Percentiles rank a stretch among this genome's conserved stretches.
Conservation (phyloP, 2,113 vertebrate genomes). For the Hyla sarda region DNA sequence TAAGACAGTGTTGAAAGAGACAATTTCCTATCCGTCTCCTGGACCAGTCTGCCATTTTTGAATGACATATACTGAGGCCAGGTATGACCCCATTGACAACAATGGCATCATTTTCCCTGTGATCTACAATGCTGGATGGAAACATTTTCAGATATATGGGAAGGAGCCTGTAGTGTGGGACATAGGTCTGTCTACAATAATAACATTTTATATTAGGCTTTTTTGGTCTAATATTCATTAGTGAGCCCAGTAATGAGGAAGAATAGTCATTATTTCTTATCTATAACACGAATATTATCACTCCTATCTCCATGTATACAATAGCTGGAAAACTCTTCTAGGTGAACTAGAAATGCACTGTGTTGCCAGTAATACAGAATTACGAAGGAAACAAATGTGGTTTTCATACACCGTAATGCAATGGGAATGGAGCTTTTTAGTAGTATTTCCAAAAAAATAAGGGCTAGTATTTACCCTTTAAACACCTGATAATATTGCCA, state of each 20-base stretch:
- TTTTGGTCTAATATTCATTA: background rate
- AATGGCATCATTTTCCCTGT: no score
- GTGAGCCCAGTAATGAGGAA: no score
- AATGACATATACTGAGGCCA: no score
- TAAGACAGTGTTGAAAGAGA: no score
- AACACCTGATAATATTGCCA: constrained; percentile 27
- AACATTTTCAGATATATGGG: no score
- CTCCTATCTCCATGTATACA: background rate
- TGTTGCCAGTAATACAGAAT: background rate
- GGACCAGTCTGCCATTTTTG: no score
- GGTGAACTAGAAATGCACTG: constrained; percentile 8
- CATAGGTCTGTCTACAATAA: background rate
- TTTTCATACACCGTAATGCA: constrained; percentile 16
- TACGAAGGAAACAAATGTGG: constrained; percentile 31
- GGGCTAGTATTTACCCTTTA: background rate
- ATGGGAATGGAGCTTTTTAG: constrained; percentile 18
- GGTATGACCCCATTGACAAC: no score
- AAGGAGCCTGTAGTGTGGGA: no score
- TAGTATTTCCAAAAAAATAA: constrained; percentile 20
- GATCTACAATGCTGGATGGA: background rate
- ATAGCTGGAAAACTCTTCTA: background rate
- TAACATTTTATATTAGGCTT: background rate
- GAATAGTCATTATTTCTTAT: background rate
- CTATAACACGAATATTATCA: background rate
- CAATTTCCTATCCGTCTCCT: no score